Conservation (phyloP, 2,888 invertebrate genomes). For the Frankliniella intonsa region DNA sequence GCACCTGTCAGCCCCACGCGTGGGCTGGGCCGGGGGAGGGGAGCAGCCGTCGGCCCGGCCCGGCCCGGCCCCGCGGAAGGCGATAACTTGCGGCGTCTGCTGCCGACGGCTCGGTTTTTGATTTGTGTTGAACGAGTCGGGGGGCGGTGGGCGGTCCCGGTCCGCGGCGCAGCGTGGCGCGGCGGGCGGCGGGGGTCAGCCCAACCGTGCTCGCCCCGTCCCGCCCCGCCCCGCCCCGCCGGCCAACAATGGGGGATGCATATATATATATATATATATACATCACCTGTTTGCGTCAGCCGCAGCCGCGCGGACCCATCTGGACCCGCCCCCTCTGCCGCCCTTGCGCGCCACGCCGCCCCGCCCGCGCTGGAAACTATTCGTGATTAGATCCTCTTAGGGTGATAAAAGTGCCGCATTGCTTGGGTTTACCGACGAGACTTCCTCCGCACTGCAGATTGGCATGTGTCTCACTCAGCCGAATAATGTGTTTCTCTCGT, state of each 20-base stretch:
- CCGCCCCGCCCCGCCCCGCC: neutral
- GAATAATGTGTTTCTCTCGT: no score
- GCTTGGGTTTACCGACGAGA: no score
- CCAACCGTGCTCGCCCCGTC: neutral
- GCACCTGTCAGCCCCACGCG: neutral
- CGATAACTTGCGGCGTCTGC: neutral
- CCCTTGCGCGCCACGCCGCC: neutral
- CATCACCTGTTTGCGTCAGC: slow-evolving; percentile 12
- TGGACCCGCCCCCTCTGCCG: neutral
- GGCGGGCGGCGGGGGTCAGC: neutral
- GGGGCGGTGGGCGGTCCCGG: neutral
- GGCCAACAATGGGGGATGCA: neutral
- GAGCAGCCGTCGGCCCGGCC: neutral
- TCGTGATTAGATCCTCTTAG: no score
- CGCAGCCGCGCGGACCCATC: neutral
- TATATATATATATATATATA: neutral
- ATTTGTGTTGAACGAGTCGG: slow-evolving; percentile 7
- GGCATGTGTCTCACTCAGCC: no score
- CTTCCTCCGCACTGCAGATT: no score
- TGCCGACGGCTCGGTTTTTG: slow-evolving; percentile 6
- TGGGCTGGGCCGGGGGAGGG: neutral
- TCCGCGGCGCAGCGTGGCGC: neutral
- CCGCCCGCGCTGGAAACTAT: neutral
- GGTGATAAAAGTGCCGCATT: no score
- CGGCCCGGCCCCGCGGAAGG: neutral